Conservation (phyloP, 2,113 vertebrate genomes). For the Petrocephalus zakoni region DNA sequence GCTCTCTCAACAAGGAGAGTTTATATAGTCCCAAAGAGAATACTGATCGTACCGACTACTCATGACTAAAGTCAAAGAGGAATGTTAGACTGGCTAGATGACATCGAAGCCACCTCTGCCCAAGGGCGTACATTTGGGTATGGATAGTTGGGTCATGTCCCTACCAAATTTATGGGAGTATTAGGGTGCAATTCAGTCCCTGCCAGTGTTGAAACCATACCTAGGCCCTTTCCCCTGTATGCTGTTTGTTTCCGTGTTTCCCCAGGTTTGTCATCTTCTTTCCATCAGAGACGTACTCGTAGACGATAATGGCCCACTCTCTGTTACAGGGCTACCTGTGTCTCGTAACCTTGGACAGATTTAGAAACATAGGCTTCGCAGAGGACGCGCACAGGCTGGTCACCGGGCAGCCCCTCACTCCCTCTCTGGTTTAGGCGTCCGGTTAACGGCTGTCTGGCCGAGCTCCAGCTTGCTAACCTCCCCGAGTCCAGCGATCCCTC, state of each 20-base stretch:
- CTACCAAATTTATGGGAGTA: background rate
- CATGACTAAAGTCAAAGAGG: background rate
- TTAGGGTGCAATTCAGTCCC: background rate
- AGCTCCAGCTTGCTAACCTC: background rate
- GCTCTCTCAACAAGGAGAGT: background rate
- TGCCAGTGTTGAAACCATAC: background rate
- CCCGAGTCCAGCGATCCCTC: background rate
- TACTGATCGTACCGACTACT: background rate
- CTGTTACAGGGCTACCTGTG: conserved; percentile 52
- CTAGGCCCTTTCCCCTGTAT: background rate
- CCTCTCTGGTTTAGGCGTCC: conserved; percentile 40
- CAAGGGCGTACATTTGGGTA: background rate
- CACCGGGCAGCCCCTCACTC: conserved; percentile 29
- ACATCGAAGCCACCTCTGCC: background rate
- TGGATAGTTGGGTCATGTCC: background rate
- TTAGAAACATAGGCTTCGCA: conserved; percentile 47
- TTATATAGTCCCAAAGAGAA: background rate
- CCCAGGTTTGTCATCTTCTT: background rate
- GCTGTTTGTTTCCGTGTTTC: background rate
- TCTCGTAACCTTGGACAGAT: conserved; percentile 44
- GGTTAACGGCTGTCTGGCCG: background rate
- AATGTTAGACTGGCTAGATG: background rate
- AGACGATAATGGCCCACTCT: conserved; percentile 18
- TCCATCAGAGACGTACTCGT: background rate
- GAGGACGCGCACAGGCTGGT: conserved; percentile 51